Evolutionary conservation across 1,140 invertebrate genomes (phyloP).

Genomic region (Eupristina koningsbergeri): DNA sequence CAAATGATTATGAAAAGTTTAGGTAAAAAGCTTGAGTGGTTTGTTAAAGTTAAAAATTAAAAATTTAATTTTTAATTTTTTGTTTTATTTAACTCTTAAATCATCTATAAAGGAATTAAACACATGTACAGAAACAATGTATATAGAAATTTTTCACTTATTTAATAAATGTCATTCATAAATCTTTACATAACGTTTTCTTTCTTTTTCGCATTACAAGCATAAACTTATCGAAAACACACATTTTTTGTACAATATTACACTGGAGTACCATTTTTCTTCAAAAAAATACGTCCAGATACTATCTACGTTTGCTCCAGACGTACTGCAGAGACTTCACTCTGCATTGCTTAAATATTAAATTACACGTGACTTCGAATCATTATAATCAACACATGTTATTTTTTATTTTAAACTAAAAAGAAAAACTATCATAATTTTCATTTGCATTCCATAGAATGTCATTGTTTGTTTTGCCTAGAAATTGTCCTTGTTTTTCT

Average conservation of each 20-base stretch:
- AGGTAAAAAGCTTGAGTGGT: neutral
- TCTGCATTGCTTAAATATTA: conserved; percentile 33
- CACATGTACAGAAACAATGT: conserved; percentile 52
- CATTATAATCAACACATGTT: conserved; percentile 58
- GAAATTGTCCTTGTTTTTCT: conserved; percentile 57
- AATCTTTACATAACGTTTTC: conserved; percentile 55
- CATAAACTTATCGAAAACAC: conserved; percentile 51
- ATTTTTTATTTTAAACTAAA: conserved; percentile 60
- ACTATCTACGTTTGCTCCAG: conserved; percentile 27
- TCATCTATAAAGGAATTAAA: conserved; percentile 27
- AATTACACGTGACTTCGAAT: conserved; percentile 43
- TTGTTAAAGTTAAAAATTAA: neutral
- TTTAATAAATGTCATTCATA: conserved; percentile 60
- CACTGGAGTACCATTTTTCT: conserved; percentile 48
- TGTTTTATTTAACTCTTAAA: conserved; percentile 15
- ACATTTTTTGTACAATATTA: conserved; percentile 50
- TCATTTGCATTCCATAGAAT: conserved; percentile 60
- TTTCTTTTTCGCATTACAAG: conserved; percentile 48
- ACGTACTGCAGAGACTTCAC: conserved; percentile 1
- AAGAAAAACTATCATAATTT: conserved; percentile 57
- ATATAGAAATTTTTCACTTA: conserved; percentile 62
- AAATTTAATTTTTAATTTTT: neutral
- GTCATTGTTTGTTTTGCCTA: conserved; percentile 57
- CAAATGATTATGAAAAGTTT: neutral
- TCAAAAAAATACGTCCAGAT: conserved; percentile 39